These are phyloP conservation scores for Staurois parvus DNA, from an alignment of 2,797 vertebrate genomes.

Conservation along the genomic window DNA sequence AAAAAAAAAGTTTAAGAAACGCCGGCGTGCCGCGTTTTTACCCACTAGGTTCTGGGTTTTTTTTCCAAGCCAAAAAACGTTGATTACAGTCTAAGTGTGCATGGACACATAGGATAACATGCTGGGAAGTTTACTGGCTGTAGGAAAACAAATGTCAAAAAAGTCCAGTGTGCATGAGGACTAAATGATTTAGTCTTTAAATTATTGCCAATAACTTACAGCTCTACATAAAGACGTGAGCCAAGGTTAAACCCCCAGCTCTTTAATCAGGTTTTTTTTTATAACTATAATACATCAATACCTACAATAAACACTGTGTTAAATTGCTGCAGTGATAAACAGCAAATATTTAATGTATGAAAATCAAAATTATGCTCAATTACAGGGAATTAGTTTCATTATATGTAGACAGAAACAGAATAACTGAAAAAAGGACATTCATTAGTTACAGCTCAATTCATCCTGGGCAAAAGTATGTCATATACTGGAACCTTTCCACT, in stretches of 20 bases:
- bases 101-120: too few relatives aligned
- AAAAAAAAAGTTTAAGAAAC: too few relatives aligned
- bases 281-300: not conserved
- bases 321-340: not conserved
- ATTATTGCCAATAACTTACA: not conserved
- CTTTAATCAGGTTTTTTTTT: too few relatives aligned
- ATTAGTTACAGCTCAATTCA: conserved; percentile 28
- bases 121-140: too few relatives aligned
- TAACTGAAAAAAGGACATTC: conserved; percentile 12
- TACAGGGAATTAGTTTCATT: conserved; percentile 28
- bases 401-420: conserved; percentile 16
- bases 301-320: not conserved
- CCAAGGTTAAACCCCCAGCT: too few relatives aligned
- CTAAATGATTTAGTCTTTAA: not conserved
- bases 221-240: not conserved
- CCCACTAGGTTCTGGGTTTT: too few relatives aligned
- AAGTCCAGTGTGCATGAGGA: too few relatives aligned
- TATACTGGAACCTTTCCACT: conserved; percentile 49
- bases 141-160: too few relatives aligned
- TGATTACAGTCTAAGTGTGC: too few relatives aligned
- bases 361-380: not conserved
- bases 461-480: conserved; percentile 30
- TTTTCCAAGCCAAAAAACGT: too few relatives aligned
- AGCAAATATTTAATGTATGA: conserved; percentile 4
- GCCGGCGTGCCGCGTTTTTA: too few relatives aligned